Conservation (phyloP, 2,888 invertebrate species). For the Apamea sordens region DNA sequence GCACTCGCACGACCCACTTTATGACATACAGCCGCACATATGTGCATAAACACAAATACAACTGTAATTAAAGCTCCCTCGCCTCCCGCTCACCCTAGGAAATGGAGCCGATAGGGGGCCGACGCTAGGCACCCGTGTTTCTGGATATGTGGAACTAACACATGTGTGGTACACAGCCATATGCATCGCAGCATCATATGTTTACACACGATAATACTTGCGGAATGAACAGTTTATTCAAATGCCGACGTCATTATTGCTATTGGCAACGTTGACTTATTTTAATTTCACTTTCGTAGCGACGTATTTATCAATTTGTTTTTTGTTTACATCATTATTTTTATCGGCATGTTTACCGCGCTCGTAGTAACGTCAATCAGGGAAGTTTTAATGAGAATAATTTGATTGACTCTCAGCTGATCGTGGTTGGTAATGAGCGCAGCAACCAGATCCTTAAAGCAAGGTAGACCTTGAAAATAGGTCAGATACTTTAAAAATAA, state of each 20-base stretch:
- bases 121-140: slow-evolving; percentile 53
- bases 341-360: slow-evolving; percentile 48
- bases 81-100: slow-evolving; percentile 63
- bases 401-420: slow-evolving; percentile 51
- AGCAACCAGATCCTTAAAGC: slow-evolving; percentile 42
- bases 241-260: slow-evolving; percentile 57
- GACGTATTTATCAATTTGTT: slow-evolving; percentile 52
- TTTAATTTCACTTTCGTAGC: slow-evolving; percentile 65
- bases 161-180: slow-evolving; percentile 45
- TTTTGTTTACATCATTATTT: slow-evolving; percentile 61
- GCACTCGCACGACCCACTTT: slow-evolving; percentile 82
- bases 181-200: slow-evolving; percentile 56
- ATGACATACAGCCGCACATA: slow-evolving; percentile 72
- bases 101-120: slow-evolving; percentile 64
- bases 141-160: slow-evolving; percentile 57
- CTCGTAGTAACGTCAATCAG: slow-evolving; percentile 25
- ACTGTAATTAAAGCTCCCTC: slow-evolving; percentile 76
- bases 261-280: slow-evolving; percentile 57
- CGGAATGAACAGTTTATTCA: slow-evolving; percentile 63
- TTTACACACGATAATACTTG: slow-evolving; percentile 62
- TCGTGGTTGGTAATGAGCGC: slow-evolving; percentile 55
- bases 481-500: slow-evolving; percentile 14
- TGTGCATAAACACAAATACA: slow-evolving; percentile 74
- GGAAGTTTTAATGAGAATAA: slow-evolving; percentile 63
- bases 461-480: slow-evolving; percentile 17